Evolutionary conservation across 2,888 invertebrate species (phyloP), one percentile per base, ranked within the genome.

Genomic region (Dolomedes plantarius): DNA sequence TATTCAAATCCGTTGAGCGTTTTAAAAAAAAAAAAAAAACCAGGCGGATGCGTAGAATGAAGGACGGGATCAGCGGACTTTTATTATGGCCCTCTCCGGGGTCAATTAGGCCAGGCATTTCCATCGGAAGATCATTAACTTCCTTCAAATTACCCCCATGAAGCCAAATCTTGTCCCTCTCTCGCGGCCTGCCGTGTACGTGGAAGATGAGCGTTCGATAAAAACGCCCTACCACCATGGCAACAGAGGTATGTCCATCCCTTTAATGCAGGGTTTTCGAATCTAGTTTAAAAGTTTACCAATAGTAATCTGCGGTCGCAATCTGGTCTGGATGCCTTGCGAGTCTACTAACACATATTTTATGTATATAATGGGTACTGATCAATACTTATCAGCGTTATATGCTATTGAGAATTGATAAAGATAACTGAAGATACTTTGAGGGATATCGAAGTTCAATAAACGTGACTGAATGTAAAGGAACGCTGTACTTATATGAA

Each of bases 21-120:
- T 5, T 46, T 77, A 56, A 36, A 65, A 56, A n/a, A n/a, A n/a
- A n/a, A 36, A 19, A 77, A 69, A 68, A 28, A 28, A 67, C 67
- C 6, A 71, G 39, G 41, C 76, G 50, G 31, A 76, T 46, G 50
- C 16, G 28, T 56, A 32, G 56, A 23, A 23, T 56, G 69, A 28
- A 2, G 13, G 68, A 78, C 71, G 78, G 71, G 71, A 79, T 72
- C 79, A 79, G 79, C 65, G 65, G 41, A 79, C 79, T 79, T 79
- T 65, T 72, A 78, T 71, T 71, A 78, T 32, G 72, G 65, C n/a
- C 64, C 39, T 79, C 72, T 46, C 28, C 28, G 41, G 62, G 72
- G 79, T 72, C 79, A 79, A 79, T 79, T 72, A 79, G 65, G 65
- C 72, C 71, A 72, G 39, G 31, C 71, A 79, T 79, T 79, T 79